phyloP scores from a whole-genome alignment of 2,888 invertebrate species.

The Philereme vetulata region DNA sequence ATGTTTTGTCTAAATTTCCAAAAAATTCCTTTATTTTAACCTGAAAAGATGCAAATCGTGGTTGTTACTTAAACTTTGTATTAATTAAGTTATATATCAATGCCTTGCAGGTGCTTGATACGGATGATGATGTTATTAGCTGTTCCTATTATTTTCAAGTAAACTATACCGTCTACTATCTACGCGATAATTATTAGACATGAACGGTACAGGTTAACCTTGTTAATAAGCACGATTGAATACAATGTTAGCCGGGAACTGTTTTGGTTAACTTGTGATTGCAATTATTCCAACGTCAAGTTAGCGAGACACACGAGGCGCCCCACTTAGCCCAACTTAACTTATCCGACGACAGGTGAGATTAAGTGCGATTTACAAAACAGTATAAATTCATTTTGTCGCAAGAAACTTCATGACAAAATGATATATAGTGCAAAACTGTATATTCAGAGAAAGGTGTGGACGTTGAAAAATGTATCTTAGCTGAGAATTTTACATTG shows the following conservation, averaged over 20 bases:
- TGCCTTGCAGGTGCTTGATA: no score
- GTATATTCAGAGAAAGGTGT: conserved; percentile 33
- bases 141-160: not conserved
- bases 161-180: not conserved
- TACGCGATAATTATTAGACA: conserved; percentile 7
- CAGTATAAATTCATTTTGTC: conserved; percentile 41
- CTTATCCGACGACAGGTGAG: conserved; percentile 52
- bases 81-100: no score
- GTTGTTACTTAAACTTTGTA: no score
- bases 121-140: no score
- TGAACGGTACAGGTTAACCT: conserved; percentile 9
- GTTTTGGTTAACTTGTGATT: conserved; percentile 54
- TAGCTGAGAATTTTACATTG: conserved; percentile 26
- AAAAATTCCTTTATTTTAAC: no score
- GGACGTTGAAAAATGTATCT: conserved; percentile 39
- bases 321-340: conserved; percentile 50
- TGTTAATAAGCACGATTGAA: conserved; percentile 21
- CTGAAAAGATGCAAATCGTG: no score
- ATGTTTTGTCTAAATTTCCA: not conserved
- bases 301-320: conserved; percentile 55
- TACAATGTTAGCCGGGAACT: conserved; percentile 36
- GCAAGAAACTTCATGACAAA: conserved; percentile 36
- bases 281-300: conserved; percentile 55
- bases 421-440: conserved; percentile 38
- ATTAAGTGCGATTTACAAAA: conserved; percentile 53